Base-by-base conservation (phyloP, 1,140 invertebrate genomes). In the Lineus longissimus region DNA sequence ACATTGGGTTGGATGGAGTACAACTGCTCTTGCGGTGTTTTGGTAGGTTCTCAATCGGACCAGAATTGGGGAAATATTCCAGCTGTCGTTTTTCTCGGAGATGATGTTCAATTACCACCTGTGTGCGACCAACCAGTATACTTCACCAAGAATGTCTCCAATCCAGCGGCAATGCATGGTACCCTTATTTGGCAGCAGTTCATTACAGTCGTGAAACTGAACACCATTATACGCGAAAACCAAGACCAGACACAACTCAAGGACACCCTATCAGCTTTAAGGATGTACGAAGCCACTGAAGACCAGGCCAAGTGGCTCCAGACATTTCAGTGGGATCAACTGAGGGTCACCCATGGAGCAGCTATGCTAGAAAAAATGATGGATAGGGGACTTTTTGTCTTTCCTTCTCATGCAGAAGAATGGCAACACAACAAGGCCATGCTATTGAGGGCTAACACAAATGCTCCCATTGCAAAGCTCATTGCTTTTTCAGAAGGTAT, bases 1-100 rank as follows among this genome's bases (percentile, higher is more conserved):
- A 66, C 67, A 4, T 57, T 71, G 22, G 64, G 62, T 1, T 65
- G 57, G 70, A 69, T 71, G 67, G 64, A 65, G 33, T 69, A 59
- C 55, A 25, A 30, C 17, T 65, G 64, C 45, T 22, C 56, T 25
- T 62, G 57, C 61, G 66, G 1, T 13, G 31, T 13, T 23, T n/a
- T 19, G 9, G 15, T 13, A 27, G 27, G n/a, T n/a, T n/a, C 27
- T 60, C 61, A n/a, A 64, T 27, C 17, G 29, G 55, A 51, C 13
- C 57, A 59, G 59, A 55, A 11, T 27, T 67, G 63, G 66, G 69
- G 66, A 9, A 61, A 60, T 6, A 9, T 67, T 11, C 62, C 68
- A n/a, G 63, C 69, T 40, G 67, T 71, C 31, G 58, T 67, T 4
- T 63, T 70, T 60, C 59, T n/a, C n/a, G n/a, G n/a, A n/a, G n/a